These are phyloP conservation scores for Sturmia bella DNA, from an alignment of 2,888 invertebrate genomes.

Conservation along the genomic window DNA sequence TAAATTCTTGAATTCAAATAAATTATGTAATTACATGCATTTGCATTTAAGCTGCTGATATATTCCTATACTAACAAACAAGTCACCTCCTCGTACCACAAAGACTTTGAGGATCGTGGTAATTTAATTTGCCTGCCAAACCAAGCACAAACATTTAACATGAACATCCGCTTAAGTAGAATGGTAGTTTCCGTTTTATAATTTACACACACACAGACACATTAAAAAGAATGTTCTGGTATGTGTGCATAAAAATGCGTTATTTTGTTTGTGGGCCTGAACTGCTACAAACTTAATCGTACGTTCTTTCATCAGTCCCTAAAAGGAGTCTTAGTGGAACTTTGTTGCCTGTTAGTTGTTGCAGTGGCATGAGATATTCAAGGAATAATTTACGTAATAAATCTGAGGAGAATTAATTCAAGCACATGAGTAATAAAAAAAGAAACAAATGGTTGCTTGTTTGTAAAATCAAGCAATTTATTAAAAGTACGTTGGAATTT, in stretches of 20 bases:
- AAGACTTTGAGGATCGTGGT: constrained; percentile 61
- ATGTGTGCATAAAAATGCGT: background rate
- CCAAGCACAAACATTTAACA: constrained; percentile 60
- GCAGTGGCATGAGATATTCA: constrained; percentile 18
- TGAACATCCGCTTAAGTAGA: constrained; percentile 60
- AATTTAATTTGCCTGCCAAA: constrained; percentile 68
- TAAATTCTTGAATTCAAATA: too few relatives aligned
- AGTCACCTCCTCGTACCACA: constrained; percentile 16
- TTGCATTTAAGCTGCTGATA: too few relatives aligned
- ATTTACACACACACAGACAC: background rate
- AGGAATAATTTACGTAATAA: constrained; percentile 50
- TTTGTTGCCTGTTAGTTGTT: constrained; percentile 19
- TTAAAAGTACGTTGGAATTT: constrained; percentile 41
- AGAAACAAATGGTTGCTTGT: constrained; percentile 22
- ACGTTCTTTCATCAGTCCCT: constrained; percentile 11
- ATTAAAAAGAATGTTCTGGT: constrained; percentile 6
- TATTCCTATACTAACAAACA: constrained; percentile 15
- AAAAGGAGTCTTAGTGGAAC: constrained; percentile 33
- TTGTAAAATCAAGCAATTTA: constrained; percentile 62
- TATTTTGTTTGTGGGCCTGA: background rate
- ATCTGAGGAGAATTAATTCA: constrained; percentile 43
- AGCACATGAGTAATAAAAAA: constrained; percentile 23
- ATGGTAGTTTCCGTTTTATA: constrained; percentile 61
- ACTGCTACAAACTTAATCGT: constrained; percentile 35
- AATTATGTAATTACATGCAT: too few relatives aligned